Percentiles rank a stretch among this genome's conserved stretches.
phyloP scores from a whole-genome alignment of 2,888 invertebrate species.

The Scaptomyza flava region DNA sequence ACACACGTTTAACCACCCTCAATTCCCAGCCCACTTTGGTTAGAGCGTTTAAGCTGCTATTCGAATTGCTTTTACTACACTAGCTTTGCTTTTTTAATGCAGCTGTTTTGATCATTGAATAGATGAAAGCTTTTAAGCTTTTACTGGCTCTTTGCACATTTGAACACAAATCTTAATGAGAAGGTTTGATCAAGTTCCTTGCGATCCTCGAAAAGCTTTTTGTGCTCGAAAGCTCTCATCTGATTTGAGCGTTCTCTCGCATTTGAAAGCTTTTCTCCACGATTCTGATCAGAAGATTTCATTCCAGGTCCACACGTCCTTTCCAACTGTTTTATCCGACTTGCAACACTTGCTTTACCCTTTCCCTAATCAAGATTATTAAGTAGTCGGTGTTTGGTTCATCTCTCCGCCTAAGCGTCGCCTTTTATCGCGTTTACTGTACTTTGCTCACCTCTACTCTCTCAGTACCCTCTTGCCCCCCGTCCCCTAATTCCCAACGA shows the following conservation, averaged over 20 bases:
- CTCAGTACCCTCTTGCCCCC: background rate
- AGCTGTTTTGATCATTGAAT: background rate
- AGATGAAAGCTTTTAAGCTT: background rate
- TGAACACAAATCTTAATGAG: no score
- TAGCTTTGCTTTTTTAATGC: background rate
- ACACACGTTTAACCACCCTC: slow-evolving; percentile 31
- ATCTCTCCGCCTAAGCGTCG: slow-evolving; percentile 23
- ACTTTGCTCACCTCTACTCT: slow-evolving; percentile 42
- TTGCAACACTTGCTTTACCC: background rate
- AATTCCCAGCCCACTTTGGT: background rate
- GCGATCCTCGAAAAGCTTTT: background rate
- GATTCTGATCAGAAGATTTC: slow-evolving; percentile 36
- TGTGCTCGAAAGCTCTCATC: slow-evolving; percentile 10
- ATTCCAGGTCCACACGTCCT: slow-evolving; percentile 16
- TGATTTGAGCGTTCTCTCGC: background rate
- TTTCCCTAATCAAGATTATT: background rate
- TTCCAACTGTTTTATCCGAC: background rate
- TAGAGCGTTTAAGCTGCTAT: slow-evolving; percentile 1
- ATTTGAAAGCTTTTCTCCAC: background rate
- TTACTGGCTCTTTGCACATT: background rate
- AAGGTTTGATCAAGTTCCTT: background rate
- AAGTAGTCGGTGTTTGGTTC: slow-evolving; percentile 34
- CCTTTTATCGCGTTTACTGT: slow-evolving; percentile 37
- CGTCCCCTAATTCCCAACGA: slow-evolving; percentile 10
- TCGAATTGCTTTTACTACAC: background rate